A percentile compares a stretch with the other conserved stretches of the same genome.
Evolutionary conservation across 2,888 invertebrate species (phyloP).

Genomic region (Coelopa pilipes): DNA sequence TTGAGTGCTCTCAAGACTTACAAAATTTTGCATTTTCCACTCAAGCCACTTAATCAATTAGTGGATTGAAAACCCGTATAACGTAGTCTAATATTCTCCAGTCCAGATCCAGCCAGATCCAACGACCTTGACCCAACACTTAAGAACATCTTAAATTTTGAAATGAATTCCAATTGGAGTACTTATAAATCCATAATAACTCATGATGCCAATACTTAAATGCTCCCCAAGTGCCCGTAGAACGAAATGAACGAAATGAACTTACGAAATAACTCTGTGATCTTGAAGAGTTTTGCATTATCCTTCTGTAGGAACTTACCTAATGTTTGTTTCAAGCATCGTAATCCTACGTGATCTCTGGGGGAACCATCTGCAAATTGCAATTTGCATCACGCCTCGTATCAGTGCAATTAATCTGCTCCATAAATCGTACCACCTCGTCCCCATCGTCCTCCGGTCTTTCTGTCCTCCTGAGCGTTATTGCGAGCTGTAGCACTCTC

Average conservation of each 20-base stretch:
- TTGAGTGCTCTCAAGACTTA: conserved; percentile 34
- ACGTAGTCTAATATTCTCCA: neutral
- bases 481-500: conserved; percentile 14
- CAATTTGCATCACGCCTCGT: conserved; percentile 30
- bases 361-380: conserved; percentile 19
- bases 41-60: conserved; percentile 39
- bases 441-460: neutral
- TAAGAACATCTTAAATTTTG: conserved; percentile 12
- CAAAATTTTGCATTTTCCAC: conserved; percentile 44
- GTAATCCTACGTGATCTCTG: neutral
- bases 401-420: conserved; percentile 25
- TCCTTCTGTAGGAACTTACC: too few species aligned
- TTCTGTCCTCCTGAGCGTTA: neutral
- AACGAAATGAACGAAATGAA: neutral
- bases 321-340: neutral
- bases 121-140: conserved; percentile 42
- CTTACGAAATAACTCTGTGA: neutral
- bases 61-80: neutral
- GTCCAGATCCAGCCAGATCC: neutral
- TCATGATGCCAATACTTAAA: conserved; percentile 18
- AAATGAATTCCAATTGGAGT: conserved; percentile 25
- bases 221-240: neutral
- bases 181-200: conserved; percentile 17
- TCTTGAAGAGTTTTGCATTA: conserved; percentile 4
- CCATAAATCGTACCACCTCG: conserved; percentile 23